phyloP scores from a whole-genome alignment of 2,797 vertebrate species.

The Pipistrellus pygmaeus region DNA sequence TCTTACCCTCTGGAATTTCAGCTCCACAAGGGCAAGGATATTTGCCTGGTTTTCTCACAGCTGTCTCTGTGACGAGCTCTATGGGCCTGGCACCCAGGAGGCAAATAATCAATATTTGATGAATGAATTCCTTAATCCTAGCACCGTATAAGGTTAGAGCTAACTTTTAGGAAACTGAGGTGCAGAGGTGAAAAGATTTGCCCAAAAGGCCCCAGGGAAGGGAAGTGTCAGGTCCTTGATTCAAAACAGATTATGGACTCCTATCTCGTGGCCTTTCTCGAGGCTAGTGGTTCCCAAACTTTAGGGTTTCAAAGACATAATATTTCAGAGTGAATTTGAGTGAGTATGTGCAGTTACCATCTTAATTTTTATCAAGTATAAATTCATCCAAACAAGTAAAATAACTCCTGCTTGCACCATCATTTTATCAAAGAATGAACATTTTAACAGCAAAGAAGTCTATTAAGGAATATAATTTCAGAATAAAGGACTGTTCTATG shows the following conservation, averaged over 20 bases:
- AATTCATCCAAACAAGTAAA: background rate
- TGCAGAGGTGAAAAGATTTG: background rate
- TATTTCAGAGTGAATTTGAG: background rate
- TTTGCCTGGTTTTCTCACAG: background rate
- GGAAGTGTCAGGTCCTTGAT: too few relatives aligned
- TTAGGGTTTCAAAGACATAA: background rate
- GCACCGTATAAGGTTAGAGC: background rate
- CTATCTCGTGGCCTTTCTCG: background rate
- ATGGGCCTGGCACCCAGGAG: background rate
- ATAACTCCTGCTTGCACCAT: background rate
- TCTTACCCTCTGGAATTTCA: background rate
- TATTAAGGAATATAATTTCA: background rate
- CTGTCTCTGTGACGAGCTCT: background rate
- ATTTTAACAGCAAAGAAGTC: slow-evolving; percentile 14
- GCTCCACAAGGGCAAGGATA: background rate
- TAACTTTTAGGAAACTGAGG: background rate
- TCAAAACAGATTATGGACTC: background rate
- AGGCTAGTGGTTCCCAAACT: background rate
- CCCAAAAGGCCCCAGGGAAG: background rate
- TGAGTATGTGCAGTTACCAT: background rate
- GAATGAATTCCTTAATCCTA: background rate
- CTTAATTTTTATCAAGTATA: background rate
- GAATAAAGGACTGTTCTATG: background rate
- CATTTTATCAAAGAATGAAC: background rate
- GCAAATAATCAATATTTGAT: background rate